Percentiles rank a stretch among this genome's conserved stretches.
These are phyloP conservation scores for Adelosebastes latens DNA, from an alignment of 2,797 vertebrate species.

Conservation along the genomic window DNA sequence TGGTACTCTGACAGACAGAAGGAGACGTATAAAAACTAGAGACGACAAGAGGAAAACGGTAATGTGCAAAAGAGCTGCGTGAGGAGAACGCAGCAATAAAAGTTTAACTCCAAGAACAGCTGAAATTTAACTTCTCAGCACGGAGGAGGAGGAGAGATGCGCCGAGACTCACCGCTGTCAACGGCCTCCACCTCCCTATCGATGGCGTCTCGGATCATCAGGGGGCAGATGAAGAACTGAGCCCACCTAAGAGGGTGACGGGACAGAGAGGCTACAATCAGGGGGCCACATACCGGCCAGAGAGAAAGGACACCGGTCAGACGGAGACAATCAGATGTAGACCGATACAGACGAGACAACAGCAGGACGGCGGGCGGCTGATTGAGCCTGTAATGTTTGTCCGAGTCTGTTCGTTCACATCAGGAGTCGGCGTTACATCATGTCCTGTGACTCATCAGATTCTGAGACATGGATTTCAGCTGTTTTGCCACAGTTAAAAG, in stretches of 20 bases:
- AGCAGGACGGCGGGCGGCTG: background rate
- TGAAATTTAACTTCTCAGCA: background rate
- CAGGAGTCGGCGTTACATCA: background rate
- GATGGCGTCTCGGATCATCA: conserved; percentile 96
- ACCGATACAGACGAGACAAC: conserved; percentile 7
- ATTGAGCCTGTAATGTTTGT: conserved; percentile 9
- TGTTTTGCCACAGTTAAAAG: background rate
- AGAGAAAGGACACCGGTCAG: conserved; percentile 15
- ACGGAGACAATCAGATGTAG: conserved; percentile 38
- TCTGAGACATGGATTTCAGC: background rate
- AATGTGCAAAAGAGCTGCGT: background rate
- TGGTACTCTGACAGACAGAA: conserved; percentile 89
- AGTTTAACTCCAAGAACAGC: background rate
- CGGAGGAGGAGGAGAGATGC: background rate
- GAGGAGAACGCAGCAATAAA: background rate
- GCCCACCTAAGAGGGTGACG: conserved; percentile 88
- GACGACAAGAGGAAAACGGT: background rate
- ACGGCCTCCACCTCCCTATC: conserved; percentile 97
- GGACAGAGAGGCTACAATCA: conserved; percentile 33
- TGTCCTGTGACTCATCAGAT: background rate
- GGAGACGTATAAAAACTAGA: conserved; percentile 45
- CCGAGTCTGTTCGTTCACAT: background rate
- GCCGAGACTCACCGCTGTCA: conserved; percentile 89
- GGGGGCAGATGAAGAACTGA: conserved; percentile 96
- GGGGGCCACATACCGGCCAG: background rate